Base-by-base conservation (phyloP, 2,113 vertebrate genomes). In the Todiramphus chloris region DNA sequence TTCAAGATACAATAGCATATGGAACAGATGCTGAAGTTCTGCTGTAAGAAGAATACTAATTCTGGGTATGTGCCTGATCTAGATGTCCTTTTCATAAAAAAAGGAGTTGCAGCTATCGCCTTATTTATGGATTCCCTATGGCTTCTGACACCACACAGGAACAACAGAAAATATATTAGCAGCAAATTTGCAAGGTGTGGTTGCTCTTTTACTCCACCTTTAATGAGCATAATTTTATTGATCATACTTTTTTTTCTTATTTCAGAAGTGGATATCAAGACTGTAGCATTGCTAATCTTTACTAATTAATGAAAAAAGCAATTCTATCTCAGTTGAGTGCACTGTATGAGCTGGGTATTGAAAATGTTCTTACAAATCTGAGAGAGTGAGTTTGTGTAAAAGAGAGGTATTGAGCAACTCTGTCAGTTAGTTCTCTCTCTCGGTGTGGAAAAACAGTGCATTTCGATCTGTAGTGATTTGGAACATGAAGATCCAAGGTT, bases 11-110 rank as follows among this genome's bases (percentile, higher is more conserved):
- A 35, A 39, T 10, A 56, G 48, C 83, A 89, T 82, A 79, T 83
- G 78, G 92, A 95, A 85, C 90, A 93, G 92, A 92, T 85, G 92
- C 82, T 90, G 58, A 62, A 72, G 84, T 82, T 90, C 48, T 87
- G 66, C 56, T 90, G 69, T 69, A 85, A 58, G 76, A 90, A 81
- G 80, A 95, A 84, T 91, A 85, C 33, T 87, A 85, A 93, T 93
- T 93, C 78, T 90, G 88, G 53, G 23, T 75, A 72, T 83, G 13
- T 68, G 85, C 69, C 58, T 91, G 74, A 90, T 93, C 87, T 92
- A 96, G 66, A 85, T 94, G 90, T 94, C 66, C 48, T 76, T 51
- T 91, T 85, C 62, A 63, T 78, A 53, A 82, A 23, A 53, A 44
- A 83, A 17, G 51, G 24, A 60, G n/a, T 62, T 95, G 35, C 67